phyloP scores from a whole-genome alignment of 2,113 vertebrate genomes.

The Mustela lutreola region DNA sequence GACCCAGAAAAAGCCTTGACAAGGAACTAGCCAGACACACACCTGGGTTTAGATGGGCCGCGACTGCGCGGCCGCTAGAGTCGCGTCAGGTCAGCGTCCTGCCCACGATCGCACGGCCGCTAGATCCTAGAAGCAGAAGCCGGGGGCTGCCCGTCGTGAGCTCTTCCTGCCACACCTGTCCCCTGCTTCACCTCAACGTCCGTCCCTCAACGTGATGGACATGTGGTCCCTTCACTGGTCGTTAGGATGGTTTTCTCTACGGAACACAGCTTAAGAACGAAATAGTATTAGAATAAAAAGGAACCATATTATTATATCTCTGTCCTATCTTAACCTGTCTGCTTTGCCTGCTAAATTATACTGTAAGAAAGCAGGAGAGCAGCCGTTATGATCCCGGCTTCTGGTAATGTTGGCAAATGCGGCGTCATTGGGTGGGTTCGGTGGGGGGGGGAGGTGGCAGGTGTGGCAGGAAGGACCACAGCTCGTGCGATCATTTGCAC shows the following conservation, averaged over 20 bases:
- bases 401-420: neutral
- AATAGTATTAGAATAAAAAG: neutral
- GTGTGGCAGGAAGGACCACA: neutral
- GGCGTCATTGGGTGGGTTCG: neutral
- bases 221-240: neutral
- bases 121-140: neutral
- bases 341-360: neutral
- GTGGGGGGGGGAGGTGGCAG: too few relatives aligned
- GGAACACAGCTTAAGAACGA: neutral
- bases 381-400: neutral
- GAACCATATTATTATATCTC: neutral
- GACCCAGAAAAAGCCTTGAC: neutral
- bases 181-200: rapidly evolving
- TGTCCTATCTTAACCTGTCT: neutral
- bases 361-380: neutral
- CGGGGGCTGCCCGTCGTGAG: neutral
- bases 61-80: neutral
- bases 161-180: rapidly evolving
- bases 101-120: rapidly evolving
- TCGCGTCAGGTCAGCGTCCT: too few relatives aligned
- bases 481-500: neutral
- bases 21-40: neutral
- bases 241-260: neutral
- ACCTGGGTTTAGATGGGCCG: neutral
- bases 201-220: rapidly evolving